Percentiles rank a stretch among this genome's conserved stretches.
Conservation (phyloP, 2,888 invertebrate genomes). For the Sycophila texana region DNA sequence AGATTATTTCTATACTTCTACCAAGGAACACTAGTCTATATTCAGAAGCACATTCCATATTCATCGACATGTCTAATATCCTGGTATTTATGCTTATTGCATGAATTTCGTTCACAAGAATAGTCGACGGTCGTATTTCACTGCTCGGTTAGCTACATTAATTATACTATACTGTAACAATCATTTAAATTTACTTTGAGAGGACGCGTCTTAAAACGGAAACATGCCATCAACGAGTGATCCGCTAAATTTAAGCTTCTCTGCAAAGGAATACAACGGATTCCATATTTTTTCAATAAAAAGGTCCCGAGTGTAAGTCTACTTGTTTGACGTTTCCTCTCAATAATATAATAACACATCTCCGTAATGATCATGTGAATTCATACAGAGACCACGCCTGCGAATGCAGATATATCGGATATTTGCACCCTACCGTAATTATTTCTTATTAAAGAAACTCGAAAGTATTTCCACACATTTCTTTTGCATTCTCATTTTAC, state of each 20-base stretch:
- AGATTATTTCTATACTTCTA: not conserved
- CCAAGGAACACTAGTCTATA: not conserved
- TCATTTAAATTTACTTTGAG: not conserved
- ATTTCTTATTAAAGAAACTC: too few relatives aligned
- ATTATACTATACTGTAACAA: not conserved
- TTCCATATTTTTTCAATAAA: too few relatives aligned
- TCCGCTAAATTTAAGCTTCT: too few relatives aligned
- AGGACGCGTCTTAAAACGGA: not conserved
- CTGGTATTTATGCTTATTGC: not conserved
- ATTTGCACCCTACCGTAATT: too few relatives aligned
- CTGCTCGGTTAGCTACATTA: not conserved
- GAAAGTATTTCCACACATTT: too few relatives aligned
- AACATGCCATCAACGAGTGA: not conserved
- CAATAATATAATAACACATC: not conserved
- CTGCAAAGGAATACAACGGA: too few relatives aligned
- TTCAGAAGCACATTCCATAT: constrained; percentile 7
- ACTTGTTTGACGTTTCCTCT: not conserved
- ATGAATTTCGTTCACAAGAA: constrained; percentile 1
- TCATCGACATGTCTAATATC: constrained; percentile 11
- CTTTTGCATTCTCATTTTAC: too few relatives aligned
- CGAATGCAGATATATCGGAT: too few relatives aligned
- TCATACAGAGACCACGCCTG: not conserved
- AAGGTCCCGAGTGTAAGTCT: too few relatives aligned
- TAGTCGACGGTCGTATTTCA: not conserved
- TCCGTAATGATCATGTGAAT: not conserved